Base-by-base conservation (phyloP, 1,140 invertebrate species). In the Condylostylus longicornis region DNA sequence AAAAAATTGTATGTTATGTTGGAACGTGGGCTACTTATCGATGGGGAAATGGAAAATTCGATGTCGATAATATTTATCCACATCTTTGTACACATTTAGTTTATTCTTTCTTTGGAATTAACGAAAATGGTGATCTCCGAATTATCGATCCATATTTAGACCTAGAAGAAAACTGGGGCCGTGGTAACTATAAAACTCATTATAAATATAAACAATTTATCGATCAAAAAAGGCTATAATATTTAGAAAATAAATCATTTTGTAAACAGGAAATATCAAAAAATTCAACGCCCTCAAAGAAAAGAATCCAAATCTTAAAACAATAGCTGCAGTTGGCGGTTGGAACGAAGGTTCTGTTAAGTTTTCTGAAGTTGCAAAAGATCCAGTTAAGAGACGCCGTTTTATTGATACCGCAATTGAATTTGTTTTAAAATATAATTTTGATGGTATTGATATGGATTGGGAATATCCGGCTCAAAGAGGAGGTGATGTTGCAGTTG, bases 391-490 rank as follows among this genome's bases (percentile, higher is more conserved):
- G n/a, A 67, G 81, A 6, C 51, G 60, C 1, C 63, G 47, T n/a
- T 79, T 84, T 37, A 67, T 75, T 6, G 41, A 66, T 2, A 72
- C 68, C 39, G 66, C 70, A 1, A 58, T 79, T 0, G 41, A 60
- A 1, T 76, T 79, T 43, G 35, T 79, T 0, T 51, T 61, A 36
- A 68, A 66, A n/a, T 68, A 82, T 47, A 62, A 67, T 5, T 86
- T 88, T 40, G 78, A 87, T 58, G 83, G 83, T 0, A 63, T 88
- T 2, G 82, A 87, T 51, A 14, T 87, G 10, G 81, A 86, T 50
- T 86, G 82, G 82, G 81, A 86, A 42, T 84, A 83, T 48, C 82
- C 80, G 0, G 68, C 62, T 10, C 69, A 74, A 43, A 56, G 78
- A 37, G 79, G 77, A 28, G 77, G 78, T 2, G 58, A 63, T 7